phyloP scores from a whole-genome alignment of 64 coral and sea anemone genomes.

The Montipora foliosa region DNA sequence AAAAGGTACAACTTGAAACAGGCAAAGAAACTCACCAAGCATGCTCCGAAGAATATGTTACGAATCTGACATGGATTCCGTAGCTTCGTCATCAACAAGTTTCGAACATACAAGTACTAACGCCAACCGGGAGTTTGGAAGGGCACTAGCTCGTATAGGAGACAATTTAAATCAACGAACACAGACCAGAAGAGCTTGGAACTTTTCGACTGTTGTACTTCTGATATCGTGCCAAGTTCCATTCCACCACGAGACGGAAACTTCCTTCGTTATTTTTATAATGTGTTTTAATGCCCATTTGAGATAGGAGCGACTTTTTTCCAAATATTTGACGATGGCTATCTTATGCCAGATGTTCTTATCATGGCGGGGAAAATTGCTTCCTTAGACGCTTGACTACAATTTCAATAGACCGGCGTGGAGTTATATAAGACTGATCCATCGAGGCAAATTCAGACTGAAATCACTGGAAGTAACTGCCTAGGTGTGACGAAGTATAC shows the following conservation, averaged over 20 bases:
- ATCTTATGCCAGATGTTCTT: not conserved
- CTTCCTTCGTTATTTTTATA: conserved; percentile 9
- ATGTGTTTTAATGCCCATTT: not conserved
- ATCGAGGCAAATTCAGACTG: no score
- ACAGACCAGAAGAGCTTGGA: not conserved
- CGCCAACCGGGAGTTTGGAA: not conserved
- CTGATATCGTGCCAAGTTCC: not conserved
- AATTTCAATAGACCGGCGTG: no score
- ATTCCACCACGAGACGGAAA: not conserved
- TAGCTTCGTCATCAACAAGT: not conserved
- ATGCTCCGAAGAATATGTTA: not conserved
- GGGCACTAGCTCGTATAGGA: conserved; percentile 24
- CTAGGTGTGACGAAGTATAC: not conserved
- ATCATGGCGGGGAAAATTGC: not conserved
- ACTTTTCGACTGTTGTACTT: not conserved
- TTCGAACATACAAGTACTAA: not conserved
- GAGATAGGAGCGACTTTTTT: not conserved
- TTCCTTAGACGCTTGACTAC: not conserved
- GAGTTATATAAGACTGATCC: no score
- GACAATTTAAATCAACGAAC: conserved; percentile 43
- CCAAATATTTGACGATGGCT: not conserved
- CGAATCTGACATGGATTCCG: not conserved
- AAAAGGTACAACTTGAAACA: not conserved
- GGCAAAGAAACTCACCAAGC: not conserved
- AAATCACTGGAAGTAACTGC: not conserved